Percentiles rank a stretch among this genome's conserved stretches.
phyloP scores from a whole-genome alignment of 1,140 invertebrate species.

The Aphelenchoides fujianensis region DNA sequence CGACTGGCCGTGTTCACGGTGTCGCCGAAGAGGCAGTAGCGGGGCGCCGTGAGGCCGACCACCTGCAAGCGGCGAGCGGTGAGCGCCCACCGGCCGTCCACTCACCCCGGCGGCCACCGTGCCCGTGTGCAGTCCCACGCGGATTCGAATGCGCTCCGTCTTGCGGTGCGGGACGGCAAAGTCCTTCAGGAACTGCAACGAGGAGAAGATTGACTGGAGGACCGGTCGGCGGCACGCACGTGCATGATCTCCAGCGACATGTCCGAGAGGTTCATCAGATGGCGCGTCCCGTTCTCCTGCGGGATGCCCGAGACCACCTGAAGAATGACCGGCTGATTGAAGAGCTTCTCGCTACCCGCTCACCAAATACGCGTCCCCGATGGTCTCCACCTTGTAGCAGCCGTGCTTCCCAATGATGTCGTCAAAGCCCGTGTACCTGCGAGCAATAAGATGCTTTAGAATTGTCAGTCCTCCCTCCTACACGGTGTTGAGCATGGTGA shows the following conservation, averaged over 20 bases:
- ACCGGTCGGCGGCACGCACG: slow-evolving; percentile 68
- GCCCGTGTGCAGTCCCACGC: slow-evolving; percentile 65
- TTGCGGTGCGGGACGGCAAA: slow-evolving; percentile 56
- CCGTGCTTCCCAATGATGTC: slow-evolving; percentile 60
- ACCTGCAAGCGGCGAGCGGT: slow-evolving; percentile 62
- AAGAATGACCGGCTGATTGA: neutral
- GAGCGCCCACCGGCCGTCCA: neutral
- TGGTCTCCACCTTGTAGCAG: slow-evolving; percentile 63
- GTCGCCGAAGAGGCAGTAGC: slow-evolving; percentile 77
- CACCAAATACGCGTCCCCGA: slow-evolving; percentile 32
- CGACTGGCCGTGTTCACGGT: slow-evolving; percentile 72
- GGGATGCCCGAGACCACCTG: slow-evolving; percentile 55
- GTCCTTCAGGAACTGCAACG: slow-evolving; percentile 46
- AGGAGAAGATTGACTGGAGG: slow-evolving; percentile 4
- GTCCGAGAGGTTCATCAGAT: slow-evolving; percentile 51
- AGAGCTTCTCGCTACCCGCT: neutral
- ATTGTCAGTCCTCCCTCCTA: no score
- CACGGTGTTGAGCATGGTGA: slow-evolving; percentile 46
- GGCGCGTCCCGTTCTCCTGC: slow-evolving; percentile 55
- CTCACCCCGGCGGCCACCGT: slow-evolving; percentile 58
- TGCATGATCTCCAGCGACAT: slow-evolving; percentile 49
- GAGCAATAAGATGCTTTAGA: no score
- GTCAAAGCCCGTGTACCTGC: slow-evolving; percentile 64
- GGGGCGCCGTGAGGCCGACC: slow-evolving; percentile 62
- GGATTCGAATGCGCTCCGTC: slow-evolving; percentile 70